Evolutionary conservation across 2,888 invertebrate genomes (phyloP).

Genomic region (Syrphus vitripennis): DNA sequence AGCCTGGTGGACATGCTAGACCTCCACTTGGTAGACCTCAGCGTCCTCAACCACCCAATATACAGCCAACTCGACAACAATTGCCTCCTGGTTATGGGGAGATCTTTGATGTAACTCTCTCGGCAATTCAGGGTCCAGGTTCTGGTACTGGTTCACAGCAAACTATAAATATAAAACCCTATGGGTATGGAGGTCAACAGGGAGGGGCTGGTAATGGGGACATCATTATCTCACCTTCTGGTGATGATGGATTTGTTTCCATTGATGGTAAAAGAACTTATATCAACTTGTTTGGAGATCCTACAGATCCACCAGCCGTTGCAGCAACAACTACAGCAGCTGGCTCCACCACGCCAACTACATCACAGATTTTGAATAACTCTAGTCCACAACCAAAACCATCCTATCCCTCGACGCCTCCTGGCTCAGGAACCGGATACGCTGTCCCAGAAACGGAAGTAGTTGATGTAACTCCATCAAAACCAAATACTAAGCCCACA

Average conservation of each 20-base stretch:
- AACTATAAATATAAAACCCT: constrained; percentile 81
- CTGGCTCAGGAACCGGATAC: constrained; percentile 84
- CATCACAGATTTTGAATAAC: constrained; percentile 74
- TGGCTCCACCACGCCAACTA: constrained; percentile 74
- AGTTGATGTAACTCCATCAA: constrained; percentile 76
- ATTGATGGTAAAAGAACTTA: constrained; percentile 95
- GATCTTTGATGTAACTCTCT: constrained; percentile 93
- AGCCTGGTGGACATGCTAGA: constrained; percentile 83
- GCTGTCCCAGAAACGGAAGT: constrained; percentile 83
- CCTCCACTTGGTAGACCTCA: constrained; percentile 73
- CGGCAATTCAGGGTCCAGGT: constrained; percentile 92
- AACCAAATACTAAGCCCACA: constrained; percentile 79
- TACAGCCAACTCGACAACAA: constrained; percentile 80
- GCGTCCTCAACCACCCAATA: constrained; percentile 78
- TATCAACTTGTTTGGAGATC: constrained; percentile 90
- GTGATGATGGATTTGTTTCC: constrained; percentile 93
- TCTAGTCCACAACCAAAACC: constrained; percentile 78
- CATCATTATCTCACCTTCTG: constrained; percentile 90
- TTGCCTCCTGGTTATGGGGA: constrained; percentile 86
- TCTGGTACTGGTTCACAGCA: constrained; percentile 81
- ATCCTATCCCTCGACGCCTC: constrained; percentile 71
- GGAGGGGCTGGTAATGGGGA: constrained; percentile 81
- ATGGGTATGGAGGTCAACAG: constrained; percentile 78
- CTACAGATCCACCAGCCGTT: constrained; percentile 79
- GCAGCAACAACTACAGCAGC: constrained; percentile 78